Evolutionary conservation across 1,140 invertebrate species (phyloP).

Genomic region (Drosophila pectinifera): DNA sequence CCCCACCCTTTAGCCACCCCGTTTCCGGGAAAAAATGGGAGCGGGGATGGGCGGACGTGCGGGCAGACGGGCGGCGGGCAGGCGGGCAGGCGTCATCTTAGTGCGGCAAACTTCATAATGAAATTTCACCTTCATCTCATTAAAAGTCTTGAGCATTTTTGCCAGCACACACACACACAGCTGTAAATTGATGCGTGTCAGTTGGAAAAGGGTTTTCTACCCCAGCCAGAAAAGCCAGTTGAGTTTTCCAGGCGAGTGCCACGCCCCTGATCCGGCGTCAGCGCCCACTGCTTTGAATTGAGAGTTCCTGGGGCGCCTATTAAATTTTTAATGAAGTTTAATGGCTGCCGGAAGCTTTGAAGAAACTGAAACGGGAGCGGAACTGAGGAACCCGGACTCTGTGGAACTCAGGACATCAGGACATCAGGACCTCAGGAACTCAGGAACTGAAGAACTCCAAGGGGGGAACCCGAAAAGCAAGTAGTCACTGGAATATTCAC

Average conservation of each 20-base stretch:
- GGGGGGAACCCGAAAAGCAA: not conserved
- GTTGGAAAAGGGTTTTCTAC: conserved; percentile 41
- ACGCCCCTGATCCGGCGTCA: conserved; percentile 48
- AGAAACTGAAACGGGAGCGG: conserved; percentile 34
- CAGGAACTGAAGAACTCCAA: not conserved
- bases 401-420: too few relatives aligned
- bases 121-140: conserved; percentile 85
- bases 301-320: conserved; percentile 58
- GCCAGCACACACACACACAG: conserved; percentile 9
- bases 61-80: conserved; percentile 7
- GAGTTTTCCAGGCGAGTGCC: conserved; percentile 28
- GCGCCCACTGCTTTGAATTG: conserved; percentile 26
- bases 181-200: conserved; percentile 70
- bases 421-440: conserved; percentile 13
- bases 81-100: conserved; percentile 49
- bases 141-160: conserved; percentile 80
- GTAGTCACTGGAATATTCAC: conserved; percentile 6
- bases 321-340: conserved; percentile 84
- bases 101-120: conserved; percentile 76
- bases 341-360: conserved; percentile 83
- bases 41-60: not conserved
- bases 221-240: conserved; percentile 13
- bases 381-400: conserved; percentile 13
- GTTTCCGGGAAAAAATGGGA: not conserved
- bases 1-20: conserved; percentile 12